Evolutionary conservation across 2,797 vertebrate species (phyloP), one percentile per base, ranked within the genome.

Genomic region (Clarias laeviceps): DNA sequence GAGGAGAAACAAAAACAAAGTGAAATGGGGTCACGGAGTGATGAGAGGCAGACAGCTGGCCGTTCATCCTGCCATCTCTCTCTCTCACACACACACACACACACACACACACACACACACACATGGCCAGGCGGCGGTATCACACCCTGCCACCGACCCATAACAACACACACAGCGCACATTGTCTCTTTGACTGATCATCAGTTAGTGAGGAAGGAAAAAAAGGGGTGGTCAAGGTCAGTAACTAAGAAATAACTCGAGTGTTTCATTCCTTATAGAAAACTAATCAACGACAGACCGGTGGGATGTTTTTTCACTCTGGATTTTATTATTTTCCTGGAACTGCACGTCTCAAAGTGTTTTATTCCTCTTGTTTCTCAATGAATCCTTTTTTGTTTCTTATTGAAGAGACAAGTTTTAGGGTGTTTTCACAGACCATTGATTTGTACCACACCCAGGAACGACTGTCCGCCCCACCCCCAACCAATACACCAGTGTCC

Each of bases 21-120:
- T 83, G 92, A 91, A 93, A 92, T 90, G 92, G 89, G 91, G 92
- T 94, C 93, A 94, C 89, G 56, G 72, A 88, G 88, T 91, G 91
- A 92, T 61, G 76, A 86, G 83, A 81, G 88, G 83, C 88, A 90
- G 88, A 91, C 88, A 90, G 85, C 77, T 83, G 87, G 34, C 66
- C 84, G 57, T 79, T 50, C 76, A 32, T 56, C 64, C 82, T 59
- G 50, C 56, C 70, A 50, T 68, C 54, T 1, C 54, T 22, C 65
- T 18, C 80, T 27, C 77, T 34, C 65, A 7, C 65, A 27, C 27
- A n/a, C 34, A 24, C 56, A 14, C 74, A 8, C 72, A 5, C 45
- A 54, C 70, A n/a, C 70, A n/a, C 70, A 20, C 40, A 3, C 45
- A 20, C 45, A 18, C 72, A 29, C 50, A 56, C 72, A 56, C 54